These are phyloP conservation scores for Sylvilagus bachmani DNA, from an alignment of 2,113 vertebrate genomes.

Conservation along the genomic window DNA sequence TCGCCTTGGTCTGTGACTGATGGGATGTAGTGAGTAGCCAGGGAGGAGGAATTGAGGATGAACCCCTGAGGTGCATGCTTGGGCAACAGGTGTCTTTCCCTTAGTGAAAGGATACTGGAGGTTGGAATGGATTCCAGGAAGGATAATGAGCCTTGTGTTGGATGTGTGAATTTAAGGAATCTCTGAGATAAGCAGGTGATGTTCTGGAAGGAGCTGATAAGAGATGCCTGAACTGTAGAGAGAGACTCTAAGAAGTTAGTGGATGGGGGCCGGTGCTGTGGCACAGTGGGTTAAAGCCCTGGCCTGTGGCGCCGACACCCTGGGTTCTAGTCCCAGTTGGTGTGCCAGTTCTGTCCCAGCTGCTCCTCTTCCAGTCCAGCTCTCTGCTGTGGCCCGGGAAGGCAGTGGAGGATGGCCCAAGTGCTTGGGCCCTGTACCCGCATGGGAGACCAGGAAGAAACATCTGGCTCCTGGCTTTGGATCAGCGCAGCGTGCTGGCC, in stretches of 20 bases:
- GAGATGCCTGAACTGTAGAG: neutral
- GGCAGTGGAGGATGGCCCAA: too few relatives aligned
- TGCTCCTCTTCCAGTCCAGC: too few relatives aligned
- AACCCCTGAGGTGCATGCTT: neutral
- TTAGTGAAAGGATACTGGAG: neutral
- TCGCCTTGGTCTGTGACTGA: neutral
- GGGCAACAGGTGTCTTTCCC: neutral
- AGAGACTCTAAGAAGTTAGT: neutral
- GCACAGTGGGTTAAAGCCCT: too few relatives aligned
- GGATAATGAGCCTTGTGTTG: too few relatives aligned
- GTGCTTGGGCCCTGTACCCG: too few relatives aligned
- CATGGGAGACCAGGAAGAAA: too few relatives aligned
- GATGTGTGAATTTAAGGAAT: neutral
- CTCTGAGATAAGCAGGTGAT: neutral
- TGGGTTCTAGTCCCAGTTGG: too few relatives aligned
- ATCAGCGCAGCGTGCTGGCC: too few relatives aligned
- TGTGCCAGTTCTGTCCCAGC: too few relatives aligned
- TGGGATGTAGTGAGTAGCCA: neutral
- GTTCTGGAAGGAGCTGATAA: neutral
- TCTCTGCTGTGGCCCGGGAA: too few relatives aligned
- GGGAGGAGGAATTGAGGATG: neutral
- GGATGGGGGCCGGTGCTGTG: neutral
- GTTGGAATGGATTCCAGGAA: neutral
- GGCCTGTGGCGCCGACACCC: too few relatives aligned
- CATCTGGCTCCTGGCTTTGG: too few relatives aligned